Conservation (phyloP, 2,797 vertebrate genomes). For the Delichon dasypus region DNA sequence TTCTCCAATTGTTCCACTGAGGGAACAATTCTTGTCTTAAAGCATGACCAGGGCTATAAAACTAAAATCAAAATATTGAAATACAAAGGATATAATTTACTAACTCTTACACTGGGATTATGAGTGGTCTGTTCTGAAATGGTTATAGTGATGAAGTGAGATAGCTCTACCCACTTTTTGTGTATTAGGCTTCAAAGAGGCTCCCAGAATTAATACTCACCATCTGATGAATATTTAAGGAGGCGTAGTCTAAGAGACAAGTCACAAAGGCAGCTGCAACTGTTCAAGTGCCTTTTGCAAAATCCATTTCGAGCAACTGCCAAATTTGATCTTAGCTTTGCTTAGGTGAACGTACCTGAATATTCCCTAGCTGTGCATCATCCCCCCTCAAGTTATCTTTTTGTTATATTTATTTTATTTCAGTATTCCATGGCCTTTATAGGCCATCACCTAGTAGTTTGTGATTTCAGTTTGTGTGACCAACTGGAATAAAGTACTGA, state of each 20-base stretch:
- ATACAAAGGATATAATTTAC: neutral
- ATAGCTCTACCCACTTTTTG: neutral
- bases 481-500: neutral
- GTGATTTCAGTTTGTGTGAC: neutral
- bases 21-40: neutral
- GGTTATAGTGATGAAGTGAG: neutral
- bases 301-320: neutral
- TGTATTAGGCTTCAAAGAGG: neutral
- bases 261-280: neutral
- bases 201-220: neutral
- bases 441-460: neutral
- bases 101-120: neutral
- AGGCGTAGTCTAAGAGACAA: neutral
- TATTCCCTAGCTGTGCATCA: neutral
- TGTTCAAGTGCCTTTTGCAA: neutral
- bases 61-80: conserved; percentile 2
- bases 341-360: neutral
- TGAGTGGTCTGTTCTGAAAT: neutral
- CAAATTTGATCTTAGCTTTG: neutral
- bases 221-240: neutral
- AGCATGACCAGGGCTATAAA: neutral
- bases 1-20: neutral
- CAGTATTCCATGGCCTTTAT: neutral
- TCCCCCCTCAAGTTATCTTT: too few relatives aligned
- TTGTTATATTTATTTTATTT: neutral